Conservation (phyloP, 2,113 vertebrate genomes). For the Gorsachius goisagi region DNA sequence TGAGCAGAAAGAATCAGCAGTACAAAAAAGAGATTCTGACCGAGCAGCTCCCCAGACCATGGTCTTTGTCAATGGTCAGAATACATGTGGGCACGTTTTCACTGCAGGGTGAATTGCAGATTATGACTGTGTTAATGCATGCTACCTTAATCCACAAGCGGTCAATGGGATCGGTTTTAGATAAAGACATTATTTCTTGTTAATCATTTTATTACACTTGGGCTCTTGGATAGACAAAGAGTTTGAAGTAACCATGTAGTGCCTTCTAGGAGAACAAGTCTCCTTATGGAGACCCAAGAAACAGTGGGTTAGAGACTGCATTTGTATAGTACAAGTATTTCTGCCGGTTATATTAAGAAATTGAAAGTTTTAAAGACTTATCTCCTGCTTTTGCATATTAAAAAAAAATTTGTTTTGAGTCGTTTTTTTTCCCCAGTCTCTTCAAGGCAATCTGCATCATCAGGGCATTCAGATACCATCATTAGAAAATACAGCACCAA, state of each 20-base stretch:
- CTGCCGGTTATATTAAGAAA: background rate
- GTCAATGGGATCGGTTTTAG: background rate
- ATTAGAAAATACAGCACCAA: background rate
- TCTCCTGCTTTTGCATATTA: background rate
- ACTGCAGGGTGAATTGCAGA: background rate
- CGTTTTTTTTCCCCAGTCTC: background rate
- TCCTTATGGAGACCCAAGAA: background rate
- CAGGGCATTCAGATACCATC: background rate
- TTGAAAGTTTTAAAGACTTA: background rate
- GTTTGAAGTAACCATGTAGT: background rate
- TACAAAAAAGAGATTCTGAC: background rate
- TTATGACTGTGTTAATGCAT: background rate
- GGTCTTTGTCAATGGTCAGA: background rate
- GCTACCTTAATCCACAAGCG: background rate
- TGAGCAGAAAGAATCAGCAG: background rate
- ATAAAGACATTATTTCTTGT: background rate
- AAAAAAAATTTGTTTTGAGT: background rate
- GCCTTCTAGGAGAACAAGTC: background rate
- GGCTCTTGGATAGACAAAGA: background rate
- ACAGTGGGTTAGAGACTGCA: background rate
- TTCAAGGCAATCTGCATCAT: background rate
- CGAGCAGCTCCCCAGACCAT: background rate
- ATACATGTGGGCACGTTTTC: background rate
- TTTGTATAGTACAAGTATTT: background rate
- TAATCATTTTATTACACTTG: background rate